These are phyloP conservation scores for Oxyscelio sp. DNA, from an alignment of 2,888 invertebrate genomes.

Conservation along the genomic window DNA sequence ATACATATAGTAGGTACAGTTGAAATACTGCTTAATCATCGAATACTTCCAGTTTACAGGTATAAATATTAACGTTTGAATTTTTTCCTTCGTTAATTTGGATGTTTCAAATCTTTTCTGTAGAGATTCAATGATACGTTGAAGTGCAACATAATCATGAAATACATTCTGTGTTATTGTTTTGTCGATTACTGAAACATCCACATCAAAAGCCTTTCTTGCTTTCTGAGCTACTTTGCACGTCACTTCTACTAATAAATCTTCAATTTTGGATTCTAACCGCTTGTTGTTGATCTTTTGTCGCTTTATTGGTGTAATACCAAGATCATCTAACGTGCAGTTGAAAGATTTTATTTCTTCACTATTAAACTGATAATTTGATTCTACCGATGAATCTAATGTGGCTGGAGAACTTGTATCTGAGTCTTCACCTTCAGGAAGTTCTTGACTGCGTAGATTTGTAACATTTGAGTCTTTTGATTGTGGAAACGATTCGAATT, in stretches of 20 bases:
- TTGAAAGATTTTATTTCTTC: slow-evolving; percentile 30
- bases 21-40: slow-evolving; percentile 28
- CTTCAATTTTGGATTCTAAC: neutral
- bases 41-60: slow-evolving; percentile 19
- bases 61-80: slow-evolving; percentile 13
- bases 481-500: no score
- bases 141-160: slow-evolving; percentile 22
- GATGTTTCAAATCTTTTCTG: slow-evolving; percentile 15
- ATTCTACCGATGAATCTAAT: no score
- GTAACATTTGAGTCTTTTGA: no score
- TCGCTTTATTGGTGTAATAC: slow-evolving; percentile 25
- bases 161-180: slow-evolving; percentile 24
- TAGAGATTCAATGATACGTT: slow-evolving; percentile 16
- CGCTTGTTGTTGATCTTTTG: neutral
- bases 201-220: neutral
- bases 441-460: no score
- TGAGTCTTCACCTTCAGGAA: no score
- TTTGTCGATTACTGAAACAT: slow-evolving; percentile 13
- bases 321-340: slow-evolving; percentile 4
- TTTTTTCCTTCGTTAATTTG: slow-evolving; percentile 22
- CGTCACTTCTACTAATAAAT: slow-evolving; percentile 5
- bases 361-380: no score
- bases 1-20: slow-evolving; percentile 28
- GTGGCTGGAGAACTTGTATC: no score
- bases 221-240: slow-evolving; percentile 28